A percentile compares a stretch with the other conserved stretches of the same genome.
Evolutionary conservation across 2,888 invertebrate genomes (phyloP).

Genomic region (Mantis religiosa): DNA sequence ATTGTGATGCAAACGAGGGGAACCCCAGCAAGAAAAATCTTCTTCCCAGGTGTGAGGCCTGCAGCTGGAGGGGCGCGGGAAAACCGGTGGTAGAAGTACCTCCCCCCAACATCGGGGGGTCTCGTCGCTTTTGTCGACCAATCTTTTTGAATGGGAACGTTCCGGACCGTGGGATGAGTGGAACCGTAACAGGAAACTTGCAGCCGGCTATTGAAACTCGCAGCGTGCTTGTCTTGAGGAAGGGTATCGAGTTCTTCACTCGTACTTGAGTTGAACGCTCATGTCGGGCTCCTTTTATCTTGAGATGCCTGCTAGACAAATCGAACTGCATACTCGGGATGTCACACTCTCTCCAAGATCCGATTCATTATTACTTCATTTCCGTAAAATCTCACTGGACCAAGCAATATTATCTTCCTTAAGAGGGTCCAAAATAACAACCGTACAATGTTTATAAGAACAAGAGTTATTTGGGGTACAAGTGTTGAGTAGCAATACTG

Average conservation of each 20-base stretch:
- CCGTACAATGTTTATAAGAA: no score
- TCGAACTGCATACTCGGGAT: not conserved
- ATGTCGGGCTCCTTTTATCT: not conserved
- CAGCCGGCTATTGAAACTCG: constrained; percentile 13
- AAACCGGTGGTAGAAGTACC: constrained; percentile 14
- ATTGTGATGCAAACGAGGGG: constrained; percentile 30
- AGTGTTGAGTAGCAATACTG: no score
- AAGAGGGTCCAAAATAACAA: no score
- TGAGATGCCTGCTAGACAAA: not conserved
- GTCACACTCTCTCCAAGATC: no score
- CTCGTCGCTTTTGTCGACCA: constrained; percentile 9
- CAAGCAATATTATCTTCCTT: no score
- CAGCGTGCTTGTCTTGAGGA: not conserved
- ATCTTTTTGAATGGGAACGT: constrained; percentile 14
- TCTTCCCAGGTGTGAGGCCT: constrained; percentile 28
- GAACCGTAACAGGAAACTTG: constrained; percentile 14
- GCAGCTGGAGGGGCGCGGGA: not conserved
- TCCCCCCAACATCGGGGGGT: constrained; percentile 20
- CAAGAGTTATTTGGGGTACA: no score
- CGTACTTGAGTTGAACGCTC: not conserved
- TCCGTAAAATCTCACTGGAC: no score
- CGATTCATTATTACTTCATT: no score
- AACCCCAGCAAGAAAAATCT: constrained; percentile 10
- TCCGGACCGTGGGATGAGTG: constrained; percentile 19
- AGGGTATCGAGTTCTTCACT: not conserved